Base-by-base conservation (phyloP, 2,888 invertebrate species). In the Nysson spinosus region DNA sequence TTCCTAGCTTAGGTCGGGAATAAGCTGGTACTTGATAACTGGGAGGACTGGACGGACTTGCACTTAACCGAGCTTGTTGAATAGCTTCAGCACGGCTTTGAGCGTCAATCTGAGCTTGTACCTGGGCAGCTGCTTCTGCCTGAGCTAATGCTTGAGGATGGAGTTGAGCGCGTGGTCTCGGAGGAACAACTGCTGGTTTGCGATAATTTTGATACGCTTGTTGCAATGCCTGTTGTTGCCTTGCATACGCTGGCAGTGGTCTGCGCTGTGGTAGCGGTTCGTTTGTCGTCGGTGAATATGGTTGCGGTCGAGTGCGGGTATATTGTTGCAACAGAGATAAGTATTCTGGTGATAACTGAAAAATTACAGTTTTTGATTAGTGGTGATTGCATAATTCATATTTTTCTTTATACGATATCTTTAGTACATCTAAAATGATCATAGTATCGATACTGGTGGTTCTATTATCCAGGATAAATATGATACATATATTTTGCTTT, bases 301-400 rank as follows among this genome's bases (percentile, higher is more conserved):
- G 24, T n/a, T 77, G 69, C 1, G 75, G 72, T n/a, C 80, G 77
- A n/a, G 75, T 64, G 34, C 81, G 79, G 3, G 77, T 65, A 58
- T 85, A 85, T 32, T 84, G 83, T 64, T 82, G 83, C 24, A 85
- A 35, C 28, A 82, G 60, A 2, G 83, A 69, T 56, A 86, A 57
- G 46, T 85, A 86, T 56, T 85, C 85, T 19, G 84, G 85, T 58
- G 85, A 75, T 54, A 86, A 69, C 85, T 86, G 76, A 22, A 83
- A 83, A 49, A 58, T 6, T 34, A 1, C 34, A 34, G 14, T 12
- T n/a, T 11, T 34, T 34, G 24, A 6, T n/a, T n/a, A 6, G 6
- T 24, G 24, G 24, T 24, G 6, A 24, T 24, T 24, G n/a, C n/a
- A n/a, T n/a, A n/a, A n/a, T n/a, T n/a, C n/a, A n/a, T n/a, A n/a